These are phyloP conservation scores for Epizoanthus scotinus DNA, from an alignment of 92 coral and sea anemone species.

Conservation along the genomic window DNA sequence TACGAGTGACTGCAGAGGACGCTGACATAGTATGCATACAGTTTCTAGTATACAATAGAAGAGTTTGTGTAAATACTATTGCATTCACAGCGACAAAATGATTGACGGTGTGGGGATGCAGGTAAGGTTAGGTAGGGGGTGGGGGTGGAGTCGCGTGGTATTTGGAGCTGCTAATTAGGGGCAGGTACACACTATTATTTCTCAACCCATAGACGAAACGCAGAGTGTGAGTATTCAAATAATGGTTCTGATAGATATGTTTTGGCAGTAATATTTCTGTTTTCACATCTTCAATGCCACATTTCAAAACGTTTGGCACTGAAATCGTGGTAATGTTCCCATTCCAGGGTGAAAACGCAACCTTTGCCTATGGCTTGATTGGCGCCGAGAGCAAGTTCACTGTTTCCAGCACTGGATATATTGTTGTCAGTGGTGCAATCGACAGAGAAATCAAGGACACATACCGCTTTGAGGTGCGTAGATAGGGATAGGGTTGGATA, in stretches of 20 bases:
- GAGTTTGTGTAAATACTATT: no score
- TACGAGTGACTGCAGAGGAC: slow-evolving; percentile 86
- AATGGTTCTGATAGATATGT: no score
- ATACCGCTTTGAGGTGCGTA: slow-evolving; percentile 75
- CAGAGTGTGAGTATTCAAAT: no score
- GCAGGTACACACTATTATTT: no score
- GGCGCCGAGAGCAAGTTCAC: slow-evolving; percentile 88
- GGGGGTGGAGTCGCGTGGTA: no score
- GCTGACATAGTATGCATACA: slow-evolving; percentile 66
- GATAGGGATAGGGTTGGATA: background rate
- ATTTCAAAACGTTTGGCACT: background rate
- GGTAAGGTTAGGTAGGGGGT: no score
- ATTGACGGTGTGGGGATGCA: no score
- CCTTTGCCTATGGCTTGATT: slow-evolving; percentile 69
- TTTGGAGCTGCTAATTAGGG: no score
- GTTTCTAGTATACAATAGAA: background rate
- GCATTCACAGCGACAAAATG: background rate
- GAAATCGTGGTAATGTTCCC: background rate
- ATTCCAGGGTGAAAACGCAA: slow-evolving; percentile 77
- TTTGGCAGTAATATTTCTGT: no score
- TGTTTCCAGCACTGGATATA: slow-evolving; percentile 79
- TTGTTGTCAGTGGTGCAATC: slow-evolving; percentile 80
- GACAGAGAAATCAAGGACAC: slow-evolving; percentile 82
- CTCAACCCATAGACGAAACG: no score
- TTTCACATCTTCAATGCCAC: no score